Base-by-base conservation (phyloP, 2,113 vertebrate species). In the Cricetomys ansorgei region DNA sequence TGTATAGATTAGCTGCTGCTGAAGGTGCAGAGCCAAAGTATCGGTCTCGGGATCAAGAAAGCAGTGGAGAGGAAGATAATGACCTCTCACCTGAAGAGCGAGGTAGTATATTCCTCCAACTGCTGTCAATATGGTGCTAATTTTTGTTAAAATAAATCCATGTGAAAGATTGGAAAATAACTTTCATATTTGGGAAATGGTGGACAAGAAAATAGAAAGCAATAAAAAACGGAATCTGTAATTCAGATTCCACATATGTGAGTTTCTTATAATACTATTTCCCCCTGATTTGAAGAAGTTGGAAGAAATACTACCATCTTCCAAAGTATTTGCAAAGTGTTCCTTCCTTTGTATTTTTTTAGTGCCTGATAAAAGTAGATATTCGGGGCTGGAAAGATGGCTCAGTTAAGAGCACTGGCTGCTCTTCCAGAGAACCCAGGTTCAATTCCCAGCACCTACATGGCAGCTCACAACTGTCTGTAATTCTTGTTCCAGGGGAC, bases 31-130 rank as follows among this genome's bases (percentile, higher is more conserved):
- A 99, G 76, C 99, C 99, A 89, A 99, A 98, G 94, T 97, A 98
- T 91, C 95, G 98, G 62, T 40, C 98, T 87, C 98, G 97, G 87
- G 98, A 98, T 80, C 98, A 98, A 53, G 99, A 99, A 96, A 99
- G 99, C 98, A 99, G 99, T 91, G 99, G 99, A 88, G 99, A 99
- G 73, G 99, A 99, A 86, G 99, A 98, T 73, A 70, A 11, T 92
- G 99, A 99, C 92, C 98, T 99, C 88, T 99, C 98, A 91, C 99
- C 99, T 7, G 99, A 99, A 98, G 99, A 99, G 97, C 98, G 98
- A 98, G 99, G 99, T 99, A 97, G 43, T 94, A 88, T 19, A 27
- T 84, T 92, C 92, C n/a, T 50, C 92, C 92, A 94, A 31, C 23
- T 89, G 34, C 57, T 94, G 45, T 88, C 21, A 59, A 65, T 3